These are phyloP conservation scores for Oryctes rhinoceros DNA, from an alignment of 1,140 invertebrate species.

Conservation along the genomic window DNA sequence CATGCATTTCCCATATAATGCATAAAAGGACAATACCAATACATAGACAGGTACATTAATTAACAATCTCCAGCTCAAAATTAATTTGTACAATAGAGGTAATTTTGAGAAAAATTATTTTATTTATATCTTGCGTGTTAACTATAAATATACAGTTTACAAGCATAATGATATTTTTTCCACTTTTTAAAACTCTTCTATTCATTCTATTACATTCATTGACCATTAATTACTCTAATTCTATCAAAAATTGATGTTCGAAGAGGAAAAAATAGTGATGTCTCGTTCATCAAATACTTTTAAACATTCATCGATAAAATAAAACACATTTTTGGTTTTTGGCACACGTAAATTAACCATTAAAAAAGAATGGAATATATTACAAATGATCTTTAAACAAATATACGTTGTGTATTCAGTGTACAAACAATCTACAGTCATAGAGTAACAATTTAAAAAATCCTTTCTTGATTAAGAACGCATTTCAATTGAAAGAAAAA, in stretches of 20 bases:
- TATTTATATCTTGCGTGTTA: neutral
- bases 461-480: neutral
- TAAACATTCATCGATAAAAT: neutral
- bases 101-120: conserved; percentile 23
- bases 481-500: neutral
- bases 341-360: conserved; percentile 10
- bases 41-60: conserved; percentile 39
- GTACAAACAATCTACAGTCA: neutral
- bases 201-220: conserved; percentile 27
- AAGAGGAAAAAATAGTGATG: conserved; percentile 31
- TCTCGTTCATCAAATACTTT: conserved; percentile 10
- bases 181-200: neutral
- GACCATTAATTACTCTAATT: conserved; percentile 17
- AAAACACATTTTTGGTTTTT: neutral
- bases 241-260: neutral
- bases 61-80: conserved; percentile 37
- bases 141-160: conserved; percentile 36
- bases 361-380: conserved; percentile 3
- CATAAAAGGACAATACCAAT: conserved; percentile 26
- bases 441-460: too few relatives aligned
- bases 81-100: conserved; percentile 28
- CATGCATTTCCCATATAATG: conserved; percentile 4
- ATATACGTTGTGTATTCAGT: neutral
- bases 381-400: neutral
- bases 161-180: conserved; percentile 28